A percentile compares a stretch with the other conserved stretches of the same genome.
phyloP scores from a whole-genome alignment of 1,140 invertebrate genomes.

The Penaeus indicus region DNA sequence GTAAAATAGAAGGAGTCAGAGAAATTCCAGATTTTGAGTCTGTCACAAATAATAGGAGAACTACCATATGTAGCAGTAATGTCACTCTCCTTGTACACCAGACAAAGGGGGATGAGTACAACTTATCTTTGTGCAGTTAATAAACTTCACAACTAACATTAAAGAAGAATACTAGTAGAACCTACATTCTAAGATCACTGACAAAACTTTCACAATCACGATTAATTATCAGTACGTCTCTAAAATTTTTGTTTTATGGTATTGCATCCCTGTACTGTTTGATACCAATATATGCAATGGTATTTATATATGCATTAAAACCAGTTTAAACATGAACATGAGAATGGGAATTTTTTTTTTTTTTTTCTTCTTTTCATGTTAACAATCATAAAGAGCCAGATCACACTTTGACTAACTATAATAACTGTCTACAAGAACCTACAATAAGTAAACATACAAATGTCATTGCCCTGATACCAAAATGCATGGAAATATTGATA shows the following conservation, averaged over 20 bases:
- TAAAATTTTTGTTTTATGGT: neutral
- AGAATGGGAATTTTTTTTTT: constrained; percentile 5
- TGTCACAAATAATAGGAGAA: constrained; percentile 29
- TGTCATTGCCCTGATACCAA: constrained; percentile 39
- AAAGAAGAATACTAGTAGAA: constrained; percentile 22
- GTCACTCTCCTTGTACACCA: constrained; percentile 40
- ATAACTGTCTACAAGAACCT: constrained; percentile 6
- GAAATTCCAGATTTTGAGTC: neutral
- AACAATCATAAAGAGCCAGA: constrained; percentile 35
- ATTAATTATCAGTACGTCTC: neutral
- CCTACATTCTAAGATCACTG: constrained; percentile 41
- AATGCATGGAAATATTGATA: constrained; percentile 45
- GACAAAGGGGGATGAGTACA: constrained; percentile 38
- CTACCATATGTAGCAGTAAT: constrained; percentile 21
- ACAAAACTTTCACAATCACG: constrained; percentile 38
- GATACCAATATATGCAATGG: constrained; percentile 6
- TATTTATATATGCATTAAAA: constrained; percentile 1
- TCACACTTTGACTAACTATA: constrained; percentile 23
- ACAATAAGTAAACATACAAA: constrained; percentile 38
- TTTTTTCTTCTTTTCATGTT: too few species aligned
- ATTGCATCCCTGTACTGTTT: constrained; percentile 20
- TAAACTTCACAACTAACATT: constrained; percentile 46
- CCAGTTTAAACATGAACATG: constrained; percentile 32
- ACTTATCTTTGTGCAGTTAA: constrained; percentile 42
- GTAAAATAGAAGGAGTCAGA: too few species aligned